Conservation (phyloP, 2,113 vertebrate genomes). For the Coptodon bakossiorum region DNA sequence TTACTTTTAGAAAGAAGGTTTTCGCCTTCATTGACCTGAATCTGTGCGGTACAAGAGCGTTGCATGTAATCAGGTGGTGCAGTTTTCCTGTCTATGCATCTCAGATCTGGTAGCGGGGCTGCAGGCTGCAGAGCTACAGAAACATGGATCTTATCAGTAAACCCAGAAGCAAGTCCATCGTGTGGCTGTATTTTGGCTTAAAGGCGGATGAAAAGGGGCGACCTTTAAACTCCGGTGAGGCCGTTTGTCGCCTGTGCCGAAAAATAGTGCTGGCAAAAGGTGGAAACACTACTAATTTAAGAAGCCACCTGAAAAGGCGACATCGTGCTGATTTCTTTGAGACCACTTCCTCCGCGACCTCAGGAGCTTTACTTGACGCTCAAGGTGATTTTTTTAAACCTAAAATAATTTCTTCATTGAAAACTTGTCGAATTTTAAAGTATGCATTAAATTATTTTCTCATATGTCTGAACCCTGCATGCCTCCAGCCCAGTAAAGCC, state of each 20-base stretch:
- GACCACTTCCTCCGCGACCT: background rate
- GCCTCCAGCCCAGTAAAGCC: background rate
- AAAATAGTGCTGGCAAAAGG: constrained; percentile 57
- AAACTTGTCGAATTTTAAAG: background rate
- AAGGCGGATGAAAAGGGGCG: constrained; percentile 51
- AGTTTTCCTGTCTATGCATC: background rate
- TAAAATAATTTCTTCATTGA: accelerated
- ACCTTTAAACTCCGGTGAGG: constrained; percentile 35
- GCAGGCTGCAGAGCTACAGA: background rate
- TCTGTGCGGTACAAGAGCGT: background rate
- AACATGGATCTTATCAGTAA: constrained; percentile 57
- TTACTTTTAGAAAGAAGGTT: background rate
- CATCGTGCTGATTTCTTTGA: constrained; percentile 49
- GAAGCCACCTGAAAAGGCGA: constrained; percentile 54
- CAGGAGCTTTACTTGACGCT: constrained; percentile 6
- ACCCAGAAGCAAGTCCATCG: constrained; percentile 47
- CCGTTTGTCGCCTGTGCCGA: constrained; percentile 50
- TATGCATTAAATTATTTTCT: background rate
- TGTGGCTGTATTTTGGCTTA: constrained; percentile 61
- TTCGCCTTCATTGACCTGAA: background rate
- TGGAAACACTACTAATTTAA: constrained; percentile 61
- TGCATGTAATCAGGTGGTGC: background rate
- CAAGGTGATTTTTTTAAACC: constrained; percentile 10
- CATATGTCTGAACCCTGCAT: background rate
- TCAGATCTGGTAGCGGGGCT: background rate